These are phyloP conservation scores for Megaustenia siamemsis DNA, from an alignment of 2,888 invertebrate species.

Conservation along the genomic window DNA sequence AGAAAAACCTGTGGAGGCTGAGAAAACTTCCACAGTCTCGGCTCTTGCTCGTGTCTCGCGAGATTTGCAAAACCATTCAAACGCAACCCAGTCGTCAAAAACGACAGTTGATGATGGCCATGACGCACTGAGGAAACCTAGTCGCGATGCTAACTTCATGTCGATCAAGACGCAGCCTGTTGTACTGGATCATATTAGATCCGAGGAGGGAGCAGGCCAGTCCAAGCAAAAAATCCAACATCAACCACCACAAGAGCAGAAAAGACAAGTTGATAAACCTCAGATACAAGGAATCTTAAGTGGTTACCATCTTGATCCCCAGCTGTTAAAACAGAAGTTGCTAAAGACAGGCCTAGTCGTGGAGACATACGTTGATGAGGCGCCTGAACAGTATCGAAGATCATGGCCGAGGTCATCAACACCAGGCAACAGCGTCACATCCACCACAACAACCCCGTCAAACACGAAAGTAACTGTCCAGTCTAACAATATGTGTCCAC, in stretches of 20 bases:
- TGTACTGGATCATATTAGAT: neutral
- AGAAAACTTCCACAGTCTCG: neutral
- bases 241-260: neutral
- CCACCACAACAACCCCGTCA: neutral
- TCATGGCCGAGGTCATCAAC: neutral
- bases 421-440: neutral
- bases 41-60: neutral
- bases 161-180: neutral
- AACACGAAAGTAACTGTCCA: too few species aligned
- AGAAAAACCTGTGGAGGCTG: conserved; percentile 28
- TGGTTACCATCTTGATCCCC: conserved; percentile 73
- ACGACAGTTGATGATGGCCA: conserved; percentile 32
- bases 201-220: conserved; percentile 53
- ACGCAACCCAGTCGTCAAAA: neutral
- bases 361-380: conserved; percentile 46
- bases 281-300: conserved; percentile 42
- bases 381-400: neutral
- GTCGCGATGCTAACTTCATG: neutral
- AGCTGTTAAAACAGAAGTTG: conserved; percentile 71
- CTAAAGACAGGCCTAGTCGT: conserved; percentile 72
- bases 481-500: too few species aligned
- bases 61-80: neutral
- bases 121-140: conserved; percentile 4
- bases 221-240: conserved; percentile 57
- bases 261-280: conserved; percentile 33